Base-by-base conservation (phyloP, 53 echinoderm and acorn worm genomes). In the Astropecten irregularis region DNA sequence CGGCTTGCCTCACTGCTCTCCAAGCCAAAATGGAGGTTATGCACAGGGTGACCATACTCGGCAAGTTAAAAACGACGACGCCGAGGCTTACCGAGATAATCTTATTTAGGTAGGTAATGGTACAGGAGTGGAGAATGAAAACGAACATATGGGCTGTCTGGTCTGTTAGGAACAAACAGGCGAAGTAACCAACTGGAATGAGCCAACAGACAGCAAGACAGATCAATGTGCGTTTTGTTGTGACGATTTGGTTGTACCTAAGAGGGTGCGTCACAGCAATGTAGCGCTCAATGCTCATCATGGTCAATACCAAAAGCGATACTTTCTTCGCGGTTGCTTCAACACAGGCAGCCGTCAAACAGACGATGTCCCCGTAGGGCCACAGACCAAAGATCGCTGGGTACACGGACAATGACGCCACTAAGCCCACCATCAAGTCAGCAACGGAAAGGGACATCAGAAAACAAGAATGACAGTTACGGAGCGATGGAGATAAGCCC, bases 281-380 rank as follows among this genome's bases (percentile, higher is more conserved):
- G 52, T 65, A 82, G 25, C 82, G 82, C 51, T 82, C 82, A 10
- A 82, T 50, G 53, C 82, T 66, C 26, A 82, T 20, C 3, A 53
- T 10, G 18, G 50, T 65, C 82, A 82, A 23, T 2, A 38, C 35
- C 22, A 82, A 67, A 0, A 65, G 73, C 3, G 73, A 73, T 1
- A 15, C 25, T 39, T 73, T 73, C 73, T 73, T 73, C 2, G 27
- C 54, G 25, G 50, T 5, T 13, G 73, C 73, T 33, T 73, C 73
- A 2, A 39, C 34, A 2, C 22, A 36, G 2, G 56, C 73, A 3
- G 39, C 15, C 15, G 50, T 4, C 26, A 39, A 5, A 39, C 73
- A 73, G 2, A 56, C n/a, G 25, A 22, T 11, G 15, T 56, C 73
- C 1, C 73, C 73, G 34, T 50, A 56, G 39, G 73, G 73, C 73